Percentiles rank a stretch among this genome's conserved stretches.
phyloP scores from a whole-genome alignment of 2,113 vertebrate genomes.

The Indri indri region DNA sequence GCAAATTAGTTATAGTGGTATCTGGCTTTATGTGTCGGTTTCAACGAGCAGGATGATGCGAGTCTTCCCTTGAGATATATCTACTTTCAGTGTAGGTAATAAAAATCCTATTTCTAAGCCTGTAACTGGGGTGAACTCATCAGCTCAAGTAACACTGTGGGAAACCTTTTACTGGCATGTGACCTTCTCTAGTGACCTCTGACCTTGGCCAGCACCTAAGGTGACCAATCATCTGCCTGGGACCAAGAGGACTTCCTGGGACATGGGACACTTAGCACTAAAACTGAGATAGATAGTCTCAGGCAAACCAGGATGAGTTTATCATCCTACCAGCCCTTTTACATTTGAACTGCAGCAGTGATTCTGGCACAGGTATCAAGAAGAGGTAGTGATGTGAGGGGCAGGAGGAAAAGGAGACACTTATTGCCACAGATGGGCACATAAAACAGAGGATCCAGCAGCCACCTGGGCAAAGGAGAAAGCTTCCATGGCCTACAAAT shows the following conservation, averaged over 20 bases:
- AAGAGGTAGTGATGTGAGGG: not conserved
- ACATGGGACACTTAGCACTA: not conserved
- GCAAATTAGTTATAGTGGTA: not conserved
- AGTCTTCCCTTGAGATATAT: not conserved
- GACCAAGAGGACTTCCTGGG: not conserved
- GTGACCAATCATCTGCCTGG: not conserved
- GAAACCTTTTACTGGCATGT: not conserved
- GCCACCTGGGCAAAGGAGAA: not conserved
- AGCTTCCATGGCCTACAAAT: not conserved
- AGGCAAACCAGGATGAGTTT: not conserved
- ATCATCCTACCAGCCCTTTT: not conserved
- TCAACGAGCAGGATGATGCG: not conserved
- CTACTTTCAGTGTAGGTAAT: not conserved
- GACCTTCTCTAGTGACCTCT: not conserved
- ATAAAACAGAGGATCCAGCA: not conserved
- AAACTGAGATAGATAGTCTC: not conserved
- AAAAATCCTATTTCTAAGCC: not conserved
- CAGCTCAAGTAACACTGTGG: not conserved
- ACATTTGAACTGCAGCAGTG: not conserved
- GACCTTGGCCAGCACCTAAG: not conserved
- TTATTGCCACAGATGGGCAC: not conserved
- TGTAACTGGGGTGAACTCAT: not conserved
- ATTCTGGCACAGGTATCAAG: not conserved
- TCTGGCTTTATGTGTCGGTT: slow-evolving; percentile 11
- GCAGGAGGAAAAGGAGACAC: not conserved